These are phyloP conservation scores for Agrenia bidenticulata DNA, from an alignment of 2,888 invertebrate genomes.

Conservation along the genomic window DNA sequence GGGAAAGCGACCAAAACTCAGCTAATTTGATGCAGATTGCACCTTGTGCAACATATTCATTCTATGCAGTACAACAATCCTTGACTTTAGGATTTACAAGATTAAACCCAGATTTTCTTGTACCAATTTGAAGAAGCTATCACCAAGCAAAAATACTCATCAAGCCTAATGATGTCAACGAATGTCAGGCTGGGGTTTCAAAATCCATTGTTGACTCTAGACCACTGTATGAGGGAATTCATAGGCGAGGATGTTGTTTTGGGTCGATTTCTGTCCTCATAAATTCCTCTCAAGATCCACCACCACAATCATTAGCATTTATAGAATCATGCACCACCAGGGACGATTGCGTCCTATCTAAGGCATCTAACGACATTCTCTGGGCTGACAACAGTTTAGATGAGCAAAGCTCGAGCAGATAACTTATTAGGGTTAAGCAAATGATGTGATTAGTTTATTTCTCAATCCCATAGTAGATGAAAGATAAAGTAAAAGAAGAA, in stretches of 20 bases:
- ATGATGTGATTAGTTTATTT: conserved; percentile 14
- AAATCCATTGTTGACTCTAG: background rate
- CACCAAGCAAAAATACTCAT: background rate
- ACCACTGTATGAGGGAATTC: no score
- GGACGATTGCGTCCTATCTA: background rate
- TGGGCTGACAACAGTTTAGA: conserved; percentile 10
- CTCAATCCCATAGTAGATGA: background rate
- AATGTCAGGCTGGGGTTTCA: background rate
- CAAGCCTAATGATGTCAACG: background rate
- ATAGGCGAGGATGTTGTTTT: no score
- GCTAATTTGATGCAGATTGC: conserved; percentile 19
- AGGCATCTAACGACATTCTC: background rate
- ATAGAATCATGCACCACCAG: no score
- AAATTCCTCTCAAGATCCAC: background rate
- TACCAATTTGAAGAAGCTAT: background rate
- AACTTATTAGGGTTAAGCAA: conserved; percentile 16
- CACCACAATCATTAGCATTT: background rate
- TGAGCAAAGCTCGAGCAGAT: background rate
- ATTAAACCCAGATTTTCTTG: background rate
- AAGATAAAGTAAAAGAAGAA: background rate
- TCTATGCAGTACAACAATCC: background rate
- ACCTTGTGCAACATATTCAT: background rate
- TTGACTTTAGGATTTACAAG: conserved; percentile 10
- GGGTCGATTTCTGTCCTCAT: conserved; percentile 1
- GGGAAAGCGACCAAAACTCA: conserved; percentile 18